phyloP scores from a whole-genome alignment of 2,888 invertebrate species.

The Blomia tropicalis region DNA sequence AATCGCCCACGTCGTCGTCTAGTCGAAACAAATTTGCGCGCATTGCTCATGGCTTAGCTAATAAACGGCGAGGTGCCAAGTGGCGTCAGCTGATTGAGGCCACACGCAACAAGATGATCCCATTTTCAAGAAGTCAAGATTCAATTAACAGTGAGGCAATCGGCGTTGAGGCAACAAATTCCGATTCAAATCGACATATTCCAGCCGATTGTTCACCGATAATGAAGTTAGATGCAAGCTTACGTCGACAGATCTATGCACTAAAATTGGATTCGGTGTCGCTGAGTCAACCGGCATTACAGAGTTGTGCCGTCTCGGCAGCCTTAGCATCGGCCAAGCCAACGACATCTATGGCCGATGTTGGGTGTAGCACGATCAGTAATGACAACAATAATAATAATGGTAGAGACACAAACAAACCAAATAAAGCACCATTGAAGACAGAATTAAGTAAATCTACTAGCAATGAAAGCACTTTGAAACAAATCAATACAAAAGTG shows the following conservation, averaged over 20 bases:
- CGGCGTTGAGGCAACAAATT: slow-evolving; percentile 4
- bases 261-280: slow-evolving; percentile 14
- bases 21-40: slow-evolving; percentile 32
- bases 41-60: slow-evolving; percentile 33
- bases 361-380: too few relatives aligned
- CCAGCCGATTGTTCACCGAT: not conserved
- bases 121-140: slow-evolving; percentile 25
- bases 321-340: not conserved
- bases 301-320: slow-evolving; percentile 1
- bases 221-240: slow-evolving; percentile 18
- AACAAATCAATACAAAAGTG: not conserved
- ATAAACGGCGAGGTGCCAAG: slow-evolving; percentile 30
- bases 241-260: slow-evolving; percentile 21
- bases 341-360: not conserved
- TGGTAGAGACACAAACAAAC: not conserved
- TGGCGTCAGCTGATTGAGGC: slow-evolving; percentile 30
- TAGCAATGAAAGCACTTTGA: not conserved
- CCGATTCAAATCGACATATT: not conserved
- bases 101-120: slow-evolving; percentile 26
- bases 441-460: not conserved
- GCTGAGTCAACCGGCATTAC: slow-evolving; percentile 12
- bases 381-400: not conserved
- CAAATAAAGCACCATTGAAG: not conserved
- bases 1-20: slow-evolving; percentile 26
- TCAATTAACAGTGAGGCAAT: slow-evolving; percentile 22